These are phyloP conservation scores for Coleophora deauratella DNA, from an alignment of 2,888 invertebrate genomes.

Conservation along the genomic window DNA sequence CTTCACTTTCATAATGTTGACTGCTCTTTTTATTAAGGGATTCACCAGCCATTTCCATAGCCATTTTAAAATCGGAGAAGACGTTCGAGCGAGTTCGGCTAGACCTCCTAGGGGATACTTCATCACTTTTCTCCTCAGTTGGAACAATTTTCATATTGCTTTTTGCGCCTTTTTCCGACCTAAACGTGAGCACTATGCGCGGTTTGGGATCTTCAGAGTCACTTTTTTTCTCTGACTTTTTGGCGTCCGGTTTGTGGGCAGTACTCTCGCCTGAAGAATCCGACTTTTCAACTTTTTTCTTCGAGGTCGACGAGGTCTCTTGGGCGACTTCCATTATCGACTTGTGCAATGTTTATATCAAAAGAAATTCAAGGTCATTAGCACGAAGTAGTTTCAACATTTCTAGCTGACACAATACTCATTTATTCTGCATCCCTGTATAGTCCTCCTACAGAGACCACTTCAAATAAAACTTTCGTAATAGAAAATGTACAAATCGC, in stretches of 20 bases:
- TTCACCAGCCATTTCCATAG: slow-evolving; percentile 25
- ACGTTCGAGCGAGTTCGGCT: slow-evolving; percentile 30
- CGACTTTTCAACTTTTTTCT: slow-evolving; percentile 45
- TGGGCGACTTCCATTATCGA: slow-evolving; percentile 46
- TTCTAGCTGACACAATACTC: too few relatives aligned
- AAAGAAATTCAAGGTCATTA: too few relatives aligned
- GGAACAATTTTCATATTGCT: slow-evolving; percentile 68
- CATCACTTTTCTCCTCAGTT: slow-evolving; percentile 57
- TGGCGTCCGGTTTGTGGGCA: slow-evolving; percentile 35
- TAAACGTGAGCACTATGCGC: slow-evolving; percentile 76
- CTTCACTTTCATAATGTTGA: slow-evolving; percentile 52
- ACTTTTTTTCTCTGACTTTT: slow-evolving; percentile 37
- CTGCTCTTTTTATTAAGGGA: slow-evolving; percentile 43
- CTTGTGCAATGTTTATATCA: neutral
- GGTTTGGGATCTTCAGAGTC: slow-evolving; percentile 66
- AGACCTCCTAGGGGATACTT: slow-evolving; percentile 48
- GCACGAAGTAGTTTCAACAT: too few relatives aligned
- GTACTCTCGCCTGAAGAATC: slow-evolving; percentile 32
- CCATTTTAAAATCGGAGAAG: slow-evolving; percentile 45
- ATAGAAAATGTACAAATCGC: too few relatives aligned
- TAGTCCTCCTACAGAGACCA: too few relatives aligned
- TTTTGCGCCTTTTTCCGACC: slow-evolving; percentile 75
- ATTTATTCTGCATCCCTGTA: too few relatives aligned
- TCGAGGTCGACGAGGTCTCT: slow-evolving; percentile 28
- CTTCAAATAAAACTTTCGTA: too few relatives aligned